Percentiles rank a stretch among this genome's conserved stretches.
These are phyloP conservation scores for Gambusia yucatana DNA, from an alignment of 2,797 vertebrate species.

Conservation along the genomic window DNA sequence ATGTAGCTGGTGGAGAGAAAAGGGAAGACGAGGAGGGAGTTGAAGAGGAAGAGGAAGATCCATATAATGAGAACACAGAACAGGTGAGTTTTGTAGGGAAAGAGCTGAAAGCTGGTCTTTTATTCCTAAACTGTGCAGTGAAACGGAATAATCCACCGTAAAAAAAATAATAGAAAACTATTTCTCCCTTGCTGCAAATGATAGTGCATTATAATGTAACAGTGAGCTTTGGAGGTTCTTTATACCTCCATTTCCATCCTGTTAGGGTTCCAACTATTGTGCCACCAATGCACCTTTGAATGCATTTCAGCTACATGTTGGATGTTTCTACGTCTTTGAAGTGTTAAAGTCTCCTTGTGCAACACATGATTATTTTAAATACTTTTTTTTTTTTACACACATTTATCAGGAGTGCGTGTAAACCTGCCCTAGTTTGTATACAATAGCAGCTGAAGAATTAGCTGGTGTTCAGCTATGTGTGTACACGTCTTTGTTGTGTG, in stretches of 20 bases:
- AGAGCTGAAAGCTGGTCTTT: background rate
- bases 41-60: conserved; percentile 84
- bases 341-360: background rate
- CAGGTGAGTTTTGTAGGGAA: conserved; percentile 76
- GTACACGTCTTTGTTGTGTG: conserved; percentile 12
- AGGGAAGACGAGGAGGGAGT: conserved; percentile 71
- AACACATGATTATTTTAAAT: background rate
- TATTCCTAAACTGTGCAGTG: background rate
- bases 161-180: background rate
- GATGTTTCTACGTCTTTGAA: background rate
- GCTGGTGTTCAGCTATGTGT: background rate
- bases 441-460: conserved; percentile 5
- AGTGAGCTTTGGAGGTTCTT: background rate
- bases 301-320: background rate
- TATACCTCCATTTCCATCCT: background rate
- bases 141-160: background rate
- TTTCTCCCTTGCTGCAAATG: background rate
- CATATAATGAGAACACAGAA: conserved; percentile 88
- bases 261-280: background rate
- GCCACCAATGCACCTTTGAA: background rate
- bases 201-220: background rate
- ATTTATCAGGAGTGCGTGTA: background rate
- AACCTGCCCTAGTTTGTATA: background rate
- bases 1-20: conserved; percentile 89
- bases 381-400: too few relatives aligned